A percentile compares a stretch with the other conserved stretches of the same genome.
These are phyloP conservation scores for Megamerina dolium DNA, from an alignment of 2,888 invertebrate genomes.

Conservation along the genomic window DNA sequence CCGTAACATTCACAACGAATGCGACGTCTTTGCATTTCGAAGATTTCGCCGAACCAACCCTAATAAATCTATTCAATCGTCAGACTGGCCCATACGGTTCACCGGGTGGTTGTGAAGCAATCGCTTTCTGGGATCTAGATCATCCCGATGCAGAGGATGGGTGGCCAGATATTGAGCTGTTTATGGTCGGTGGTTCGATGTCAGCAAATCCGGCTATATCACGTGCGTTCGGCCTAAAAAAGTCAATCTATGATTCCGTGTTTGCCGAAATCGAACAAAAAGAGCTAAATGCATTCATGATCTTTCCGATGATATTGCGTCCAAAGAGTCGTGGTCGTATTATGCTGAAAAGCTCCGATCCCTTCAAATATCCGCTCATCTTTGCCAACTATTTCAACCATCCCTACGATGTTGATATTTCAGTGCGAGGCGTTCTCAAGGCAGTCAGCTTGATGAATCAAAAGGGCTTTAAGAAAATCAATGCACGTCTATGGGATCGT, in stretches of 20 bases:
- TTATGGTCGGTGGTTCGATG: slow-evolving; percentile 56
- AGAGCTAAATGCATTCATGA: slow-evolving; percentile 52
- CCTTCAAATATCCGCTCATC: slow-evolving; percentile 60
- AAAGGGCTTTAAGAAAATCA: slow-evolving; percentile 52
- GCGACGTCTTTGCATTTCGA: slow-evolving; percentile 43
- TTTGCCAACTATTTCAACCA: slow-evolving; percentile 64
- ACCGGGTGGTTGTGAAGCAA: slow-evolving; percentile 58
- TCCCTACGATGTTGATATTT: slow-evolving; percentile 58
- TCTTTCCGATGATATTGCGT: slow-evolving; percentile 60
- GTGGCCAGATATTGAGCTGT: slow-evolving; percentile 66
- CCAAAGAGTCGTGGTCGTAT: slow-evolving; percentile 65
- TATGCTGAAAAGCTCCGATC: slow-evolving; percentile 59
- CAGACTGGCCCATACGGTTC: slow-evolving; percentile 51
- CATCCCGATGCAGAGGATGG: slow-evolving; percentile 50
- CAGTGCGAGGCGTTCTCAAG: slow-evolving; percentile 57
- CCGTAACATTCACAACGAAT: slow-evolving; percentile 60
- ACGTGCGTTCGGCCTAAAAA: slow-evolving; percentile 51
- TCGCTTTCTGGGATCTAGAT: slow-evolving; percentile 59
- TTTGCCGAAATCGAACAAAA: slow-evolving; percentile 47
- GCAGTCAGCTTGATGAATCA: slow-evolving; percentile 52
- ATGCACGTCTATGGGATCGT: slow-evolving; percentile 53
- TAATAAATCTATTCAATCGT: slow-evolving; percentile 36
- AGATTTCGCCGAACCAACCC: slow-evolving; percentile 38
- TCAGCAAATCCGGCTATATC: slow-evolving; percentile 47
- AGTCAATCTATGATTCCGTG: slow-evolving; percentile 48